A percentile compares a stretch with the other conserved stretches of the same genome.
Evolutionary conservation across 1,140 invertebrate species (phyloP).

Genomic region (Drosophila sproati): DNA sequence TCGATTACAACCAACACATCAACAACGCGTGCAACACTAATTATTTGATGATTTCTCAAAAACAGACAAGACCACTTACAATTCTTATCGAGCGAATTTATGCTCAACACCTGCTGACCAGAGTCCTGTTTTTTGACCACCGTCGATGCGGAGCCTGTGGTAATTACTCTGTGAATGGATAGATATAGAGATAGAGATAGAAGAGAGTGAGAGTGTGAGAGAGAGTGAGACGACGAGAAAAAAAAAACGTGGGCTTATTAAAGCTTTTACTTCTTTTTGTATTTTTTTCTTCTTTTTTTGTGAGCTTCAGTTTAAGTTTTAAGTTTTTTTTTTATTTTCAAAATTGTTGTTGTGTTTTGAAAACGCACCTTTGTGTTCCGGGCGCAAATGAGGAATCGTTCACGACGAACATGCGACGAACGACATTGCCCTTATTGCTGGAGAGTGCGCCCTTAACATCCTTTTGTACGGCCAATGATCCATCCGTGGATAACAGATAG

Average conservation of each 20-base stretch:
- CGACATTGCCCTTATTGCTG: constrained; percentile 82
- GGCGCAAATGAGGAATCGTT: constrained; percentile 81
- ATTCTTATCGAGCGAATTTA: constrained; percentile 83
- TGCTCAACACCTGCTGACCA: constrained; percentile 80
- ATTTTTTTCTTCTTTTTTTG: constrained; percentile 4
- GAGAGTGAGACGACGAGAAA: constrained; percentile 38
- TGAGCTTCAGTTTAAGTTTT: constrained; percentile 1
- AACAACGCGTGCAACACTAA: constrained; percentile 78
- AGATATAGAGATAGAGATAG: constrained; percentile 22
- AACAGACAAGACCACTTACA: constrained; percentile 72
- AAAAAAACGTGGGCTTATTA: constrained; percentile 37
- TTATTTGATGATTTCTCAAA: constrained; percentile 54
- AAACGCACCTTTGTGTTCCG: constrained; percentile 80
- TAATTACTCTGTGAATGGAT: constrained; percentile 73
- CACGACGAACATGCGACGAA: constrained; percentile 84
- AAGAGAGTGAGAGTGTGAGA: constrained; percentile 23
- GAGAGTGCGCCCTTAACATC: constrained; percentile 79
- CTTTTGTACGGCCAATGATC: constrained; percentile 83
- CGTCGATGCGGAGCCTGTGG: constrained; percentile 71
- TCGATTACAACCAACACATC: constrained; percentile 64
- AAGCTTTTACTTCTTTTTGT: constrained; percentile 25
- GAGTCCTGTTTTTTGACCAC: constrained; percentile 82
- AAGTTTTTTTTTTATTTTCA: constrained; percentile 21
- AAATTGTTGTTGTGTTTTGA: constrained; percentile 13
- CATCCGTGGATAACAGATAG: constrained; percentile 84